These are phyloP conservation scores for Plebejus anna DNA, from an alignment of 2,888 invertebrate genomes.

Conservation along the genomic window DNA sequence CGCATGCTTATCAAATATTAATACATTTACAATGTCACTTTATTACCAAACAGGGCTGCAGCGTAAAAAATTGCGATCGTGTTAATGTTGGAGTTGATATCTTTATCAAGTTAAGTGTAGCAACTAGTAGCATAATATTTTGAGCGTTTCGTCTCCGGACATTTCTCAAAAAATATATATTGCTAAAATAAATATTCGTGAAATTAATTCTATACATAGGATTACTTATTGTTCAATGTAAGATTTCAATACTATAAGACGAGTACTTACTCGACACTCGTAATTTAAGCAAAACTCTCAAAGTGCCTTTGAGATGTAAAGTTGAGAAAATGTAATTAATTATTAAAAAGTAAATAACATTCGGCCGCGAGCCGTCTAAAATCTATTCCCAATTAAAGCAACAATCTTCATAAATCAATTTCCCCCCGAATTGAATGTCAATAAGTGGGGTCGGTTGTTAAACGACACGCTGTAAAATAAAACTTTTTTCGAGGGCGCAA, in stretches of 20 bases:
- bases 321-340: conserved; percentile 8
- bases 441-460: conserved; percentile 78
- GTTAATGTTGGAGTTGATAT: not conserved
- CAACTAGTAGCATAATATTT: not conserved
- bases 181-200: not conserved
- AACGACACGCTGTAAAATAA: conserved; percentile 78
- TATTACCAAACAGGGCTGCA: conserved; percentile 7
- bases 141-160: not conserved
- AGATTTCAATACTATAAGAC: not conserved
- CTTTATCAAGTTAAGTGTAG: not conserved
- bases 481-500: conserved; percentile 77
- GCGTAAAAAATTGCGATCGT: conserved; percentile 1
- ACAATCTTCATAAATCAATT: conserved; percentile 81
- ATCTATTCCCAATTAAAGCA: conserved; percentile 75
- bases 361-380: conserved; percentile 41
- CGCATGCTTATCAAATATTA: conserved; percentile 25
- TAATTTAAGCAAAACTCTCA: not conserved
- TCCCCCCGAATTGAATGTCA: conserved; percentile 80
- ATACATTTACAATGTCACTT: conserved; percentile 19
- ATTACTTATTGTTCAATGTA: not conserved
- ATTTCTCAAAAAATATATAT: not conserved
- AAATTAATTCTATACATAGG: not conserved
- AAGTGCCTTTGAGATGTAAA: not conserved
- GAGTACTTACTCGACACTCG: not conserved
- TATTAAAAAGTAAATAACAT: conserved; percentile 22